Percentiles rank a stretch among this genome's conserved stretches.
These are phyloP conservation scores for Cydia strobilella DNA, from an alignment of 1,140 invertebrate genomes.

Conservation along the genomic window DNA sequence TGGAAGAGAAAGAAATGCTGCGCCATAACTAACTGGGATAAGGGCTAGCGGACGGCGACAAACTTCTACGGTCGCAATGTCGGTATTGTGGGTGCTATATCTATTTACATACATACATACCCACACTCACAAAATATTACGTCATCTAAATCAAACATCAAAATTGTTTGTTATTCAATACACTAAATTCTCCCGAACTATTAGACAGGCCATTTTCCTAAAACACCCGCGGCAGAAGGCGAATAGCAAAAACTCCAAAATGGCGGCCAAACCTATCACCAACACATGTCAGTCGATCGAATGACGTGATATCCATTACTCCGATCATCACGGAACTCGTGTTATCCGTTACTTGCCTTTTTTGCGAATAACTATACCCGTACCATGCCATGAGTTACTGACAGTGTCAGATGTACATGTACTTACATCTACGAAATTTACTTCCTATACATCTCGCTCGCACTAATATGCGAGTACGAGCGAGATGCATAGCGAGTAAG, in stretches of 20 bases:
- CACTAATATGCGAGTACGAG: too few relatives aligned
- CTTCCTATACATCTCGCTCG: too few relatives aligned
- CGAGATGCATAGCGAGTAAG: too few relatives aligned
- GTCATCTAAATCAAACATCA: background rate
- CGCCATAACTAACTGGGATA: too few relatives aligned
- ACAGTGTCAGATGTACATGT: too few relatives aligned
- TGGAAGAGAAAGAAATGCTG: too few relatives aligned
- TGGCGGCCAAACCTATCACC: background rate
- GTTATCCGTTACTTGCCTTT: background rate
- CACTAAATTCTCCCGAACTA: background rate
- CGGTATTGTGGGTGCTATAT: too few relatives aligned
- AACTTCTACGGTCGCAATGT: too few relatives aligned
- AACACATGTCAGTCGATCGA: conserved; percentile 1
- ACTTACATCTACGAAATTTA: too few relatives aligned
- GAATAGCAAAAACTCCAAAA: background rate
- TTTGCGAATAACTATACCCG: background rate
- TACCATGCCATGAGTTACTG: too few relatives aligned
- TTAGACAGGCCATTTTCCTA: background rate
- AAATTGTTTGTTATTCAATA: background rate
- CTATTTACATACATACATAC: too few relatives aligned
- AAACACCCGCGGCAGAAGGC: background rate
- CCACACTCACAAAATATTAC: background rate
- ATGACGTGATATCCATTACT: background rate
- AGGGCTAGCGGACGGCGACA: too few relatives aligned
- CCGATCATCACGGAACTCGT: background rate